Base-by-base conservation (phyloP, 2,797 vertebrate genomes). In the Nyctibius grandis region DNA sequence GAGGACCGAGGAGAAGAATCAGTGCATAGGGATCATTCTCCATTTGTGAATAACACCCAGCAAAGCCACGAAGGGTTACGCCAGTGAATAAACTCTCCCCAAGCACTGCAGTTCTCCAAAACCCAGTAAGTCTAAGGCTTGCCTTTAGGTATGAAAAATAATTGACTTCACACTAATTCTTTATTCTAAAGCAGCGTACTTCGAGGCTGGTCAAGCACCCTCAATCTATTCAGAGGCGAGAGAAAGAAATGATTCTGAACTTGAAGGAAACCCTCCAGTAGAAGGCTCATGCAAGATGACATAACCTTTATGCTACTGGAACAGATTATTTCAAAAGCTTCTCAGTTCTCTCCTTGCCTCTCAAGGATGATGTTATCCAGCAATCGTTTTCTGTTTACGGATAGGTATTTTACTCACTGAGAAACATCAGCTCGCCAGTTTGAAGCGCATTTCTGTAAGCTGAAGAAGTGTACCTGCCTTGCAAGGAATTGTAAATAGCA, bases 311-410 rank as follows among this genome's bases (percentile, higher is more conserved):
- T 31, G 70, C 59, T 67, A 69, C 74, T 33, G 77, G 76, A 76
- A 60, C 9, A 29, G 65, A 90, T 96, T 88, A 95, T 96, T 97
- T 84, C 76, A 26, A 91, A 96, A 96, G 91, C 79, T 88, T 42
- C 48, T 77, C 40, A 34, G n/a, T 48, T 76, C 74, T 56, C 9
- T 91, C 80, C 44, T 45, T 0, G 4, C 7, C 18, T 76, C 78
- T 56, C 70, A 31, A n/a, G 9, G n/a, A n/a, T 34, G 54, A 78
- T n/a, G 47, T 73, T 69, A 61, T 34, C 50, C 61, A 7, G 3
- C 42, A 8, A 8, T 6, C 42, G 47, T 44, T 51, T 85, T n/a
- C 56, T 77, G 3, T 40, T 34, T 40, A 42, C 13, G 18, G 47
- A 40, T 2, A 33, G 28, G 28, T 44, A 33, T 59, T 77, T 57